Evolutionary conservation across 2,113 vertebrate species (phyloP).

Genomic region (Mesocricetus auratus): DNA sequence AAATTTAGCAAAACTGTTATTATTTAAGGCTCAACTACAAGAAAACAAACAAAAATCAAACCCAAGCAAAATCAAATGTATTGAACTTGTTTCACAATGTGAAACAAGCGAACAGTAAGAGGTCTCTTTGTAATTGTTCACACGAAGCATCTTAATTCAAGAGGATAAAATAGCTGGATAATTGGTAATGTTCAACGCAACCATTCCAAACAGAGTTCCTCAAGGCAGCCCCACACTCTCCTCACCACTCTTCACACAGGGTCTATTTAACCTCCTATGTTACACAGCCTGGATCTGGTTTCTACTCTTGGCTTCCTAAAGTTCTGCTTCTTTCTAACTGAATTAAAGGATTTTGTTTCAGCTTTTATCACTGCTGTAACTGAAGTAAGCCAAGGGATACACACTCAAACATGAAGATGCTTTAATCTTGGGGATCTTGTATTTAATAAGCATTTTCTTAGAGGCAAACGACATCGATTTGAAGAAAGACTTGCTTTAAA

Average conservation of each 20-base stretch:
- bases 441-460: slow-evolving; percentile 85
- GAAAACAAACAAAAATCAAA: slow-evolving; percentile 69
- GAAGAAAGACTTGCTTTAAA: slow-evolving; percentile 65
- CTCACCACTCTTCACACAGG: slow-evolving; percentile 84
- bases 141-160: slow-evolving; percentile 82
- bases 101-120: slow-evolving; percentile 83
- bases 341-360: slow-evolving; percentile 88
- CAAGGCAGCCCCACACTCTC: slow-evolving; percentile 77
- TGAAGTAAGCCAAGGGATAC: slow-evolving; percentile 86
- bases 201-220: slow-evolving; percentile 85
- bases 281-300: slow-evolving; percentile 84
- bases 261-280: slow-evolving; percentile 85
- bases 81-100: slow-evolving; percentile 86
- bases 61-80: slow-evolving; percentile 82
- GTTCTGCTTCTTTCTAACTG: slow-evolving; percentile 85
- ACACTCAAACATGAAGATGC: slow-evolving; percentile 81
- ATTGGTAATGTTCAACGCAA: slow-evolving; percentile 81
- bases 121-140: slow-evolving; percentile 79
- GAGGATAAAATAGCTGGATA: slow-evolving; percentile 83
- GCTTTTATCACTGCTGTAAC: slow-evolving; percentile 88
- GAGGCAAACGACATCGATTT: slow-evolving; percentile 67
- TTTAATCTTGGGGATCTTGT: slow-evolving; percentile 82
- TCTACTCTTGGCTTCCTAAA: slow-evolving; percentile 84
- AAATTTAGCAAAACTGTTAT: slow-evolving; percentile 84
- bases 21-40: slow-evolving; percentile 84